Base-by-base conservation (phyloP, 1,140 invertebrate genomes). In the Mycetomoellerius zeteki region DNA sequence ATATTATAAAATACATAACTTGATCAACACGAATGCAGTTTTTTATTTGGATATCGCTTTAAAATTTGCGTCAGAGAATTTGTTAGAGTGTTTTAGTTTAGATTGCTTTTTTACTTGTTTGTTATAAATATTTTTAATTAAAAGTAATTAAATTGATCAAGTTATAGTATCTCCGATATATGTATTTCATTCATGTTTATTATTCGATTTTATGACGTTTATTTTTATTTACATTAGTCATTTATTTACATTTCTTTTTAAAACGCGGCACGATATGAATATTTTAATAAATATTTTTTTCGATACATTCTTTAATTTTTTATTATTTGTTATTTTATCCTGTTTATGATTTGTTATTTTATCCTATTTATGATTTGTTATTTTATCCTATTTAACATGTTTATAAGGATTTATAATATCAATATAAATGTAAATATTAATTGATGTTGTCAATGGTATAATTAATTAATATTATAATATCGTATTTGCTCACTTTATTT, bases 121-220 rank as follows among this genome's bases (percentile, higher is more conserved):
- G 0, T 71, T 10, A 71, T 71, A 71, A 71, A 72, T 52, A 67
- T 30, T 71, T 21, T 50, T 19, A 30, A 52, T 52, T 7, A n/a
- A 52, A 72, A 27, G 1, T 27, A 72, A 72, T 50, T 10, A 72
- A 16, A n/a, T 72, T 50, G 21, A 27, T 72, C 24, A 24, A 16
- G 37, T 50, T 71, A 16, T 19, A 6, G 24, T 50, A 10, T 27
- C 21, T 52, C 10, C n/a, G 30, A 67, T 27, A 30, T 14, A 43
- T 0, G 8, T 12, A 62, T 67, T 43, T 21, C 33, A 67, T 43
- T 33, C 10, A 8, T 65, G n/a, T 43, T 67, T 67, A 21, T 67
- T 21, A 43, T 67, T 47, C 1, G 7, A 7, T 69, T 47, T 47
- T 6, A 47, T 21, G 7, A 71, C 16, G 1, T 47, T 71, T 27